These are phyloP conservation scores for Meloidogyne chitwoodi DNA, from an alignment of 1,140 invertebrate species.

Conservation along the genomic window DNA sequence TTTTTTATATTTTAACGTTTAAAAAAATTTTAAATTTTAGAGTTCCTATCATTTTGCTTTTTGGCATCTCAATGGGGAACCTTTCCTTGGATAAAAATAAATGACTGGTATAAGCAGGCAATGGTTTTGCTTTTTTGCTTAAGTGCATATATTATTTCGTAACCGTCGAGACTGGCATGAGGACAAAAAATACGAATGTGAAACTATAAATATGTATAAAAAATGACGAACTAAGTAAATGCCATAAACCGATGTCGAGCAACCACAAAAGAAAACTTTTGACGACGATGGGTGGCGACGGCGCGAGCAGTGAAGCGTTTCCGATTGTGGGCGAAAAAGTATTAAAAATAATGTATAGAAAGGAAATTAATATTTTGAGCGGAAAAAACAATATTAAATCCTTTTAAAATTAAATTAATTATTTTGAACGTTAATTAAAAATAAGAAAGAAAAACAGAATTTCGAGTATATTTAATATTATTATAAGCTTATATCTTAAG, in stretches of 20 bases:
- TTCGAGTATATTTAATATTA: no score
- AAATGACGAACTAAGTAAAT: neutral
- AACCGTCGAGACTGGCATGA: neutral
- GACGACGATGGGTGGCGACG: neutral
- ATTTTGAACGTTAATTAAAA: no score
- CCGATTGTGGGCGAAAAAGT: neutral
- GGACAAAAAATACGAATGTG: neutral
- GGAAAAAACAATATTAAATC: neutral
- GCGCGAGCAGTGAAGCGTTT: neutral
- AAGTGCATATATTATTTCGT: neutral
- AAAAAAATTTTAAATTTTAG: no score
- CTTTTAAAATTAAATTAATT: no score
- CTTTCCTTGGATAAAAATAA: neutral
- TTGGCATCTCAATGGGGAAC: neutral
- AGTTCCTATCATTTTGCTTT: neutral
- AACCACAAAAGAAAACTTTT: neutral
- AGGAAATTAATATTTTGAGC: neutral
- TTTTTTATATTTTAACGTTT: no score
- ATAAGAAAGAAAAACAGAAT: no score
- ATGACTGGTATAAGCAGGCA: neutral
- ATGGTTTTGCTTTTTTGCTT: neutral
- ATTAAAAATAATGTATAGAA: neutral
- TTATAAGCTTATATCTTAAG: no score
- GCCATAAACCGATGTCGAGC: neutral
- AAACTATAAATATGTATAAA: neutral